phyloP scores from a whole-genome alignment of 1,140 invertebrate genomes.

The Cotesia vestalis region DNA sequence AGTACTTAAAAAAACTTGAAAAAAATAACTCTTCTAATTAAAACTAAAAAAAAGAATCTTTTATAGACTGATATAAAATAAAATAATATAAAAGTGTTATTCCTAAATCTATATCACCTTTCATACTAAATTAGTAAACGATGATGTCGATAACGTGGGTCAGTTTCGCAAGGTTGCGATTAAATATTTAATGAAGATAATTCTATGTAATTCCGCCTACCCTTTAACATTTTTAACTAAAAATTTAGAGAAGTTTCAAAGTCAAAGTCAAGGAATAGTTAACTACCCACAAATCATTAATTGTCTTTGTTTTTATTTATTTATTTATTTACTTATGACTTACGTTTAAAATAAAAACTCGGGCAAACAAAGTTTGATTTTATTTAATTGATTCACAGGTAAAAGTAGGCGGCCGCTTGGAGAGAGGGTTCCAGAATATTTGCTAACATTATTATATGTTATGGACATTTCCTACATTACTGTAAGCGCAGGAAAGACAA shows the following conservation, averaged over 20 bases:
- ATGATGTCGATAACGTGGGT: slow-evolving; percentile 21
- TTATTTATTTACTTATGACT: not conserved
- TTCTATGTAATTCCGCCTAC: not conserved
- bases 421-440: slow-evolving; percentile 10
- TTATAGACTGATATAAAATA: too few species aligned
- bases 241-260: not conserved
- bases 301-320: slow-evolving; percentile 6
- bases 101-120: too few species aligned
- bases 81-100: too few species aligned
- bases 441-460: slow-evolving; percentile 29
- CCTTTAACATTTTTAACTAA: not conserved
- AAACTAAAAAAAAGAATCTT: too few species aligned
- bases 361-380: too few species aligned
- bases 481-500: slow-evolving; percentile 35
- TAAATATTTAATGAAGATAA: slow-evolving; percentile 25
- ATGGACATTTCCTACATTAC: slow-evolving; percentile 38
- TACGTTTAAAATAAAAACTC: not conserved
- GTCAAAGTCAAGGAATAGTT: slow-evolving; percentile 27
- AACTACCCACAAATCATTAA: not conserved
- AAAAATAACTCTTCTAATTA: too few species aligned
- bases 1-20: too few species aligned
- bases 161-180: slow-evolving; percentile 24
- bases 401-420: too few species aligned
- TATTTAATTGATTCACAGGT: not conserved
- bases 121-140: not conserved